Percentiles rank a stretch among this genome's conserved stretches.
Conservation (phyloP, 2,113 vertebrate species). For the Siniperca knerii region DNA sequence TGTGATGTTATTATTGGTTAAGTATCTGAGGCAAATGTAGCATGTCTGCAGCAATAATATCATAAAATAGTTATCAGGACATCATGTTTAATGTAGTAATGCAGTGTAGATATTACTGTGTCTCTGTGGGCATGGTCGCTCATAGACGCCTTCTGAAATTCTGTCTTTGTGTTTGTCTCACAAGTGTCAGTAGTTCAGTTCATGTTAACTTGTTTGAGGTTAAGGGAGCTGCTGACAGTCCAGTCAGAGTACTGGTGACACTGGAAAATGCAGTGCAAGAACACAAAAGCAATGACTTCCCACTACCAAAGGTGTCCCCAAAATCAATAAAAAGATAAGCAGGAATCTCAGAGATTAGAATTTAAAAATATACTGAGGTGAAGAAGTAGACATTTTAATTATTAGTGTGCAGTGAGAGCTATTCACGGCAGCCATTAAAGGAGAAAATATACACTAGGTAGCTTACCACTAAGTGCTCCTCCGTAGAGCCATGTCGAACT, state of each 20-base stretch:
- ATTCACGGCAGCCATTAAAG: constrained; percentile 66
- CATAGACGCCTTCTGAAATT: constrained; percentile 26
- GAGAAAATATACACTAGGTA: constrained; percentile 68
- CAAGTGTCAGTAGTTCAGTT: constrained; percentile 43
- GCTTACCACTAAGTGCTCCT: constrained; percentile 71
- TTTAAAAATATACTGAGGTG: constrained; percentile 58
- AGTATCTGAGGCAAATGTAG: constrained; percentile 11
- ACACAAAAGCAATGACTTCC: constrained; percentile 23
- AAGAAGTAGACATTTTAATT: constrained; percentile 64
- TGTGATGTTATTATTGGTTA: constrained; percentile 20
- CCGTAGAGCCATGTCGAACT: constrained; percentile 67
- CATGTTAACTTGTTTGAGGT: constrained; percentile 43
- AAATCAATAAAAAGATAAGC: constrained; percentile 62
- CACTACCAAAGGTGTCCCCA: constrained; percentile 12
- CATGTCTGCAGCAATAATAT: constrained; percentile 22
- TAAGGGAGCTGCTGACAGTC: constrained; percentile 38
- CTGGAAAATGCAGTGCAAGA: constrained; percentile 34
- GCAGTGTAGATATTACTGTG: constrained; percentile 10
- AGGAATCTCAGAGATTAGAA: constrained; percentile 49
- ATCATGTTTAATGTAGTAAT: constrained; percentile 38
- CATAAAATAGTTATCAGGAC: constrained; percentile 10
- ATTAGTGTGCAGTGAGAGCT: constrained; percentile 55
- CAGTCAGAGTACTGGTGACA: constrained; percentile 15
- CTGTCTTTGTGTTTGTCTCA: constrained; percentile 34
- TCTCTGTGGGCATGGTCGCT: constrained; percentile 13